Evolutionary conservation across 2,888 invertebrate genomes (phyloP), one percentile per base, ranked within the genome.

Genomic region (Clusia tigrina): DNA sequence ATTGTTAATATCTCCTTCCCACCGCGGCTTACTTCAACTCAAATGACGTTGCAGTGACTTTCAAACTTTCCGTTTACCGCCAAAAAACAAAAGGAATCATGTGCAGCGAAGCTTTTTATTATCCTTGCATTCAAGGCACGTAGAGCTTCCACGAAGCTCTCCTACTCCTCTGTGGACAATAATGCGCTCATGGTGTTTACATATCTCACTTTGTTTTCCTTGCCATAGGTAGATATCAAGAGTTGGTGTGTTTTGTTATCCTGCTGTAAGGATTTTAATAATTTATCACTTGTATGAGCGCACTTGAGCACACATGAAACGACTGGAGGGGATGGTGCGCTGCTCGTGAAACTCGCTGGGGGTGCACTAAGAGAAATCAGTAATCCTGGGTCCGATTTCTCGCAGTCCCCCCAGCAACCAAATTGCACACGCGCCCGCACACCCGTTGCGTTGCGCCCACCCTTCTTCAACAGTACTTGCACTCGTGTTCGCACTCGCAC

Each of bases 301-400:
- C 37, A 52, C 22, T 22, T 23, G 38, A 55, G 9, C 9, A 42
- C 42, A 15, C 12, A n/a, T 17, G 42, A 32, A 32, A 9, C n/a
- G 22, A 37, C 54, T 55, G 54, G 63, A 51, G 59, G 63, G 51
- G 53, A 24, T 17, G 26, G 17, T 26, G n/a, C 42, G 54, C 48
- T 26, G 54, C 23, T 1, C 23, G 48, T 54, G 32, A n/a, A 12
- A 32, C 6, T 12, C 32, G 42, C 42, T 12, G 42, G 15, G 38
- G 53, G 46, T 26, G 52, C 20, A 25, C 64, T 60, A 63, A 63
- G 63, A 67, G 64, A 63, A 70, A 68, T 60, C 77, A 68, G 79
- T 79, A 79, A 79, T 79, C 79, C 79, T 74, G 77, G 79, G 79
- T 80, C 79, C 74, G 68, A 76, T 66, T 67, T 74, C 70, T 69